Percentiles rank a stretch among this genome's conserved stretches.
Conservation (phyloP, 2,888 invertebrate genomes). For the Drosophila nr. medialis region DNA sequence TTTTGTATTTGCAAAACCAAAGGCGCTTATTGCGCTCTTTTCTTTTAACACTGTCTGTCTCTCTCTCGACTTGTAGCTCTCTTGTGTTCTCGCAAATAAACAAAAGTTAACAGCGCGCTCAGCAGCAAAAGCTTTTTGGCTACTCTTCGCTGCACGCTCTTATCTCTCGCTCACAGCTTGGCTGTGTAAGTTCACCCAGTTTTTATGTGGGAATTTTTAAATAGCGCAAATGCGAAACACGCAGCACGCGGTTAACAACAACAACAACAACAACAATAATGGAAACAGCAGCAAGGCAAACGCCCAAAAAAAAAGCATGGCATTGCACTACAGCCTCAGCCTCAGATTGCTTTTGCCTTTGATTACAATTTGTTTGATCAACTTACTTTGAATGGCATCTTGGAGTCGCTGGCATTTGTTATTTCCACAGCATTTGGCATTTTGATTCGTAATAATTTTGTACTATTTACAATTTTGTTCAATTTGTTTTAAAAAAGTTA, state of each 20-base stretch:
- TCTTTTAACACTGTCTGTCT: neutral
- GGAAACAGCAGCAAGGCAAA: slow-evolving; percentile 53
- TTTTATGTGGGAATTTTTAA: slow-evolving; percentile 51
- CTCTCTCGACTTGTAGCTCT: neutral
- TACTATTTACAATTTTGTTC: slow-evolving; percentile 10
- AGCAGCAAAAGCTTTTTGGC: slow-evolving; percentile 35
- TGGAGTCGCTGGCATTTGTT: slow-evolving; percentile 56
- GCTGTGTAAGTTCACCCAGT: slow-evolving; percentile 72
- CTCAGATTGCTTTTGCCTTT: slow-evolving; percentile 8
- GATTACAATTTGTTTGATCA: neutral
- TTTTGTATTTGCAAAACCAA: slow-evolving; percentile 53
- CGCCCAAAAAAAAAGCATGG: slow-evolving; percentile 73
- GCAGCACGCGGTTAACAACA: slow-evolving; percentile 68
- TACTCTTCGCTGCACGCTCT: slow-evolving; percentile 34
- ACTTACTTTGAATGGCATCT: slow-evolving; percentile 76
- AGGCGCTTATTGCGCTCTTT: slow-evolving; percentile 27
- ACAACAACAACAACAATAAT: slow-evolving; percentile 32
- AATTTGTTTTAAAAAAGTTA: slow-evolving; percentile 21
- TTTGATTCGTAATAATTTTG: slow-evolving; percentile 20
- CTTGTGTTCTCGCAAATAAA: slow-evolving; percentile 41
- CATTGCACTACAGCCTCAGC: slow-evolving; percentile 37
- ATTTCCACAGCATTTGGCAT: slow-evolving; percentile 65
- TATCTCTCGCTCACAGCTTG: slow-evolving; percentile 19
- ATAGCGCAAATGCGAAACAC: slow-evolving; percentile 52
- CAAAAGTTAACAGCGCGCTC: slow-evolving; percentile 46